Base-by-base conservation (phyloP, 2,797 vertebrate genomes). In the Enteromius mattozi region DNA sequence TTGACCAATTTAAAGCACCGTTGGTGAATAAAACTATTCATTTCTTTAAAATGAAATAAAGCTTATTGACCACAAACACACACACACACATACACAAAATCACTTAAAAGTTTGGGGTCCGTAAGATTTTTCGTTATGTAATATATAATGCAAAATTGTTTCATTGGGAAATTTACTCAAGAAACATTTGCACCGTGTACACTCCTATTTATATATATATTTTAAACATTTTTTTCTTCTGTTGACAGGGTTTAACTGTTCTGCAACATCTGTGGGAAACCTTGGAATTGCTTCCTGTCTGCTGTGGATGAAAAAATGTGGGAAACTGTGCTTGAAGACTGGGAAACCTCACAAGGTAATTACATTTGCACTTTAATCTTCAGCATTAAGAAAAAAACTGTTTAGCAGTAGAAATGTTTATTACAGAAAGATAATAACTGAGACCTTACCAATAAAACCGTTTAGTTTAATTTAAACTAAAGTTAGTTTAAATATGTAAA, bases 231-330 rank as follows among this genome's bases (percentile, higher is more conserved):
- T 21, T 17, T 21, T 42, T 27, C 2, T 40, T 17, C 2, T 30
- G 8, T 71, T 71, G 33, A 42, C 45, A 51, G n/a, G 61, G 17
- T 68, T 68, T 45, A 78, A 78, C 76, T 54, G 45, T 68, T 54
- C 13, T 54, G 63, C 6, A 54, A 54, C 45, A 37, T 66, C 27
- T 37, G 45, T 68, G 59, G 33, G 33, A n/a, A 78, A 42, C 75
- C 80, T 70, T 81, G 80, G 78, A 84, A 84, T 49, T 80, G 71
- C 77, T 95, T 94, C 92, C 94, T 95, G 92, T 80, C 89, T 82
- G 92, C 92, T 92, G 89, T 88, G 19, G 47, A 92, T 92, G 92
- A 96, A 94, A 94, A 94, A 90, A 91, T 89, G 84, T 51, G 27
- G 33, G 40, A 37, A 68, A 80, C 78, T 51, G 59, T 82, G 76